These are phyloP conservation scores for Eretmocerus hayati DNA, from an alignment of 2,888 invertebrate genomes.

Conservation along the genomic window DNA sequence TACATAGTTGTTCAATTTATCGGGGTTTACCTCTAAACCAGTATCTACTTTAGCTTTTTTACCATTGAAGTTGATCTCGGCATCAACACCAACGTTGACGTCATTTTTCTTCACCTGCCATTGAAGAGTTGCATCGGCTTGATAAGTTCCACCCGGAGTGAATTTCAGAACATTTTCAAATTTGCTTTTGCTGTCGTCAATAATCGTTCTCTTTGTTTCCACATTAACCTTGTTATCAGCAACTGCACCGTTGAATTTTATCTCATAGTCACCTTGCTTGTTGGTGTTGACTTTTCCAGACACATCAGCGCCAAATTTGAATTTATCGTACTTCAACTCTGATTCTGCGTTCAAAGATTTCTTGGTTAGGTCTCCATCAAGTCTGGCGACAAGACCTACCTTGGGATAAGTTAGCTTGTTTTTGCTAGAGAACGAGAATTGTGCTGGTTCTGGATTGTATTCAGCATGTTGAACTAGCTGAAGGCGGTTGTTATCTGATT, in stretches of 20 bases:
- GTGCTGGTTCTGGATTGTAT: conserved; percentile 32
- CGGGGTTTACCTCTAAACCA: conserved; percentile 46
- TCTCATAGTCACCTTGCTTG: conserved; percentile 49
- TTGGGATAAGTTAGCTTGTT: conserved; percentile 44
- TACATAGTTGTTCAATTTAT: conserved; percentile 51
- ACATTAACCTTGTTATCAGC: conserved; percentile 51
- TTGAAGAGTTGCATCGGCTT: conserved; percentile 54
- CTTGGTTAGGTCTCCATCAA: conserved; percentile 55
- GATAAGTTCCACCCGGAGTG: conserved; percentile 57
- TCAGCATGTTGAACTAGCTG: conserved; percentile 39
- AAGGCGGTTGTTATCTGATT: conserved; percentile 52
- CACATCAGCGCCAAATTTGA: conserved; percentile 51
- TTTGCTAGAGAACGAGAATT: conserved; percentile 51
- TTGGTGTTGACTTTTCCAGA: conserved; percentile 46
- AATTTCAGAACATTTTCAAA: conserved; percentile 55
- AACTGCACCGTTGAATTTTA: conserved; percentile 52
- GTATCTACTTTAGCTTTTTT: conserved; percentile 53
- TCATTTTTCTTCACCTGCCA: conserved; percentile 54
- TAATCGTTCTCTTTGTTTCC: conserved; percentile 53
- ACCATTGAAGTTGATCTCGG: conserved; percentile 54
- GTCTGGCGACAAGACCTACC: conserved; percentile 35
- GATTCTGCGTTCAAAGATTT: conserved; percentile 54
- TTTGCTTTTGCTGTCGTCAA: conserved; percentile 55
- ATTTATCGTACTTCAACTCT: conserved; percentile 54
- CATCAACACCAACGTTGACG: conserved; percentile 47